Evolutionary conservation across 2,113 vertebrate genomes (phyloP).

Genomic region (Sylvietta virens): DNA sequence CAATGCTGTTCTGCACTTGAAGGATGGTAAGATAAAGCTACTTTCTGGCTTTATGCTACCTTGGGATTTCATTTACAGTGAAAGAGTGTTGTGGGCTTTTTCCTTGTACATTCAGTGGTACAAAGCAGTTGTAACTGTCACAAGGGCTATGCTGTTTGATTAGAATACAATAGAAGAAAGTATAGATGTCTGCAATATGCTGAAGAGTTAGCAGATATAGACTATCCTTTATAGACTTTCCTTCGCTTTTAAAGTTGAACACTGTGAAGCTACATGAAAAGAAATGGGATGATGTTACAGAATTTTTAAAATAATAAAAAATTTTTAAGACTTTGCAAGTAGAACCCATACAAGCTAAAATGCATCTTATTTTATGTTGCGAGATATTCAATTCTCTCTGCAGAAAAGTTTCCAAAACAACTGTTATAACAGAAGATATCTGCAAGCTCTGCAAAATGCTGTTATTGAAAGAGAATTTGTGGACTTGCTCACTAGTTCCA

Average conservation of each 20-base stretch:
- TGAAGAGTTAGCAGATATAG: neutral
- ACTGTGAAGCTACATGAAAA: neutral
- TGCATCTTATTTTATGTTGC: neutral
- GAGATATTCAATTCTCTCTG: neutral
- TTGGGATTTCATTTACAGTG: neutral
- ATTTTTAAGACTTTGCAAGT: neutral
- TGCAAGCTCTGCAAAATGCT: neutral
- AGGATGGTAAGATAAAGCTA: neutral
- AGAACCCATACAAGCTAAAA: neutral
- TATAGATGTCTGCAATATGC: neutral
- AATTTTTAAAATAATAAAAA: neutral
- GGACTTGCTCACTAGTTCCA: neutral
- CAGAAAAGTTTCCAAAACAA: neutral
- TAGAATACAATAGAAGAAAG: neutral
- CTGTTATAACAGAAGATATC: neutral
- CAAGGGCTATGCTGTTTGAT: neutral
- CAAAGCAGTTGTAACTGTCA: neutral
- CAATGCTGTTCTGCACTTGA: neutral
- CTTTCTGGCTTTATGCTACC: neutral
- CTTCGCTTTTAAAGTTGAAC: neutral
- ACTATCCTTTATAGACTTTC: neutral
- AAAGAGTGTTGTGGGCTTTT: neutral
- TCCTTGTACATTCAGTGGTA: neutral
- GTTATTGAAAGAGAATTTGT: neutral
- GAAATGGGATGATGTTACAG: neutral